phyloP scores from a whole-genome alignment of 1,140 invertebrate species.

The Microplitis demolitor region DNA sequence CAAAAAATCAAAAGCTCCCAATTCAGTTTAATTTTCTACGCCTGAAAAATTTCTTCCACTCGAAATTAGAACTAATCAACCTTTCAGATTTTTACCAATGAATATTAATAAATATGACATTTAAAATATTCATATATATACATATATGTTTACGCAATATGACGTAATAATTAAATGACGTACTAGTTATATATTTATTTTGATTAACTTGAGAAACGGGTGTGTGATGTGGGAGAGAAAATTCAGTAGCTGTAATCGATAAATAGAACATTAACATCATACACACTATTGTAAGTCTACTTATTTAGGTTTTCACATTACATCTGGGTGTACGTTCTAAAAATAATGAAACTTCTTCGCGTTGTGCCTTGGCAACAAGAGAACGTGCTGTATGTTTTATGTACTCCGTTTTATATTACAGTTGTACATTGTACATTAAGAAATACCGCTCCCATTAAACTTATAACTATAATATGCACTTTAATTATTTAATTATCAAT shows the following conservation, averaged over 20 bases:
- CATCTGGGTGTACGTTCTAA: conserved; percentile 24
- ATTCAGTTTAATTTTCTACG: too few species aligned
- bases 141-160: background rate
- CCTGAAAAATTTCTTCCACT: too few species aligned
- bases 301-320: background rate
- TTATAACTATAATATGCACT: background rate
- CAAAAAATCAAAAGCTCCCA: too few species aligned
- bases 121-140: too few species aligned
- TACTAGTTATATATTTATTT: too few species aligned
- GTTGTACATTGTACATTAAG: background rate
- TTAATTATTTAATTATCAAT: too few species aligned
- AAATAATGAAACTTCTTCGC: conserved; percentile 24
- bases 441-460: conserved; percentile 4
- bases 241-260: background rate
- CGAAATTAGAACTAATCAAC: too few species aligned
- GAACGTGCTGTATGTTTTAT: background rate
- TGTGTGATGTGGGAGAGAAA: background rate
- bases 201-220: too few species aligned
- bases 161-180: too few species aligned
- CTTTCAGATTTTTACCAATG: too few species aligned
- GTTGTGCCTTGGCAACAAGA: conserved; percentile 31
- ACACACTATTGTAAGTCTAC: background rate
- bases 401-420: background rate
- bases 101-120: too few species aligned
- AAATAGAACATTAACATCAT: background rate